phyloP scores from a whole-genome alignment of 1,140 invertebrate species.

The Tetraneura akinire region DNA sequence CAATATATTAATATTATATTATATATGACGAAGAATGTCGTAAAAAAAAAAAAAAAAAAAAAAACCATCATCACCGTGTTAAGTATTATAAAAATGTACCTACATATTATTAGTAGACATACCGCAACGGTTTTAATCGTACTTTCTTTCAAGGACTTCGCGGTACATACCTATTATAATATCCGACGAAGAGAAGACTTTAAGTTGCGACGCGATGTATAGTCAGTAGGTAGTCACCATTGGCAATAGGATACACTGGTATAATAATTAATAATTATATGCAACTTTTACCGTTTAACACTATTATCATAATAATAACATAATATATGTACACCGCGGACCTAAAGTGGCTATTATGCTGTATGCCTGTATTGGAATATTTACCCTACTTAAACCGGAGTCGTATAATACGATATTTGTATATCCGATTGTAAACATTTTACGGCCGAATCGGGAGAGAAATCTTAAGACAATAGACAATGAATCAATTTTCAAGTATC shows the following conservation, averaged over 20 bases:
- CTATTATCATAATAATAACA: background rate
- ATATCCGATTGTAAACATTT: constrained; percentile 30
- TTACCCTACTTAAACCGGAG: constrained; percentile 14
- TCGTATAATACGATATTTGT: background rate
- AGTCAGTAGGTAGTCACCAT: background rate
- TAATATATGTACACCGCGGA: too few relatives aligned
- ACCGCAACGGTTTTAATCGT: background rate
- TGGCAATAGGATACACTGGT: too few relatives aligned
- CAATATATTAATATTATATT: background rate
- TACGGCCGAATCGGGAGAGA: constrained; percentile 44
- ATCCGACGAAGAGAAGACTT: background rate
- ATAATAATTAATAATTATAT: background rate
- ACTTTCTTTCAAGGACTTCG: background rate
- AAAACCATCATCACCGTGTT: background rate
- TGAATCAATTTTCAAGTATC: constrained; percentile 33
- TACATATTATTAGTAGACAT: background rate
- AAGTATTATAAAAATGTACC: constrained; percentile 10
- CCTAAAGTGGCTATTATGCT: background rate
- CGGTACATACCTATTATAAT: background rate
- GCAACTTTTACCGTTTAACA: background rate
- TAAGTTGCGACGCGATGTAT: background rate
- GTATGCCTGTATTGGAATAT: too few relatives aligned
- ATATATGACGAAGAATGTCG: background rate
- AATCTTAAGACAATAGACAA: constrained; percentile 44
- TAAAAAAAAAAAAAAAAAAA: background rate